phyloP scores from a whole-genome alignment of 2,113 vertebrate species.

The Cephalopholis sonnerati region DNA sequence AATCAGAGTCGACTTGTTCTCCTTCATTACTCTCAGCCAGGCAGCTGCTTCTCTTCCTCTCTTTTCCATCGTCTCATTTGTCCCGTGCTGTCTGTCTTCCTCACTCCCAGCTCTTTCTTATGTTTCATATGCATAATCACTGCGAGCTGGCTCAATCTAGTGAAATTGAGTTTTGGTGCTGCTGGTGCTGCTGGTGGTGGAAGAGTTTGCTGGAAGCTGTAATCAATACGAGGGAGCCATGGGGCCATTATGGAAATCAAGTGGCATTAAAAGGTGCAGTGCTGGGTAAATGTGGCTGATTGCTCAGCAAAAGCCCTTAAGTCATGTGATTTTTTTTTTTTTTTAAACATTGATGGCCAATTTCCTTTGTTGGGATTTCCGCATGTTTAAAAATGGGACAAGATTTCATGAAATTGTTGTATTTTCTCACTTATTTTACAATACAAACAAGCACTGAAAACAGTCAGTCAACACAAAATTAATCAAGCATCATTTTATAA shows the following conservation, averaged over 20 bases:
- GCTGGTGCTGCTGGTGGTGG: conserved; percentile 24
- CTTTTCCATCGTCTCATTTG: conserved; percentile 44
- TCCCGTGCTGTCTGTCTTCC: conserved; percentile 32
- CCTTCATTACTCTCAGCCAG: conserved; percentile 67
- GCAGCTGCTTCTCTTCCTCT: conserved; percentile 72
- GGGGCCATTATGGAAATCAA: conserved; percentile 77
- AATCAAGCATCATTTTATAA: too few relatives aligned
- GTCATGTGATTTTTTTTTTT: not conserved
- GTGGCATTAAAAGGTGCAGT: conserved; percentile 57
- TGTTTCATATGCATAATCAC: conserved; percentile 74
- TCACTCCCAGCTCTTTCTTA: conserved; percentile 27
- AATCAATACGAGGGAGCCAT: conserved; percentile 74
- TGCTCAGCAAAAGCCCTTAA: conserved; percentile 22
- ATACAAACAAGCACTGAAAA: not conserved
- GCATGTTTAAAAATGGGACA: not conserved
- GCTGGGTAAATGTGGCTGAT: conserved; percentile 24
- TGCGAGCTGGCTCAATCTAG: conserved; percentile 72
- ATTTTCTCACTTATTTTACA: not conserved
- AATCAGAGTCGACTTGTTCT: conserved; percentile 79
- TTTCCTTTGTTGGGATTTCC: not conserved
- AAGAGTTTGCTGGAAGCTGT: conserved; percentile 61
- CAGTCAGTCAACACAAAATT: not conserved
- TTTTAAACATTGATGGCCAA: not conserved
- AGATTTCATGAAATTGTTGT: not conserved
- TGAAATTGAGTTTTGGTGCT: conserved; percentile 77